These are phyloP conservation scores for Microctonus aethiopoides DNA, from an alignment of 2,888 invertebrate genomes.

Conservation along the genomic window DNA sequence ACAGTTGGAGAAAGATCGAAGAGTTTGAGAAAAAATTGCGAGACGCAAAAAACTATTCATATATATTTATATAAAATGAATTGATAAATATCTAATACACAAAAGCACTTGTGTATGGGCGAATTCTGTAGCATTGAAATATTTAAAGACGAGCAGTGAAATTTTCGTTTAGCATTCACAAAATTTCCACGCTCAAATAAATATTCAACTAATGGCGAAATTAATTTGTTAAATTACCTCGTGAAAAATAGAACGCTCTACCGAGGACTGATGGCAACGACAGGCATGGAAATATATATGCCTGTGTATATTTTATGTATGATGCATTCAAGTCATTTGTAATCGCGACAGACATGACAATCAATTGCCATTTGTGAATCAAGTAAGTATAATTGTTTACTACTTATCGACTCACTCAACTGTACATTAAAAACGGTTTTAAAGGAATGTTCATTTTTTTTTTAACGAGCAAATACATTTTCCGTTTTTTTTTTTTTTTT, in stretches of 20 bases:
- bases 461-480: neutral
- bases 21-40: neutral
- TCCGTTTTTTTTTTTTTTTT: constrained; percentile 3
- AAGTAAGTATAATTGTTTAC: neutral
- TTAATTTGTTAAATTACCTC: neutral
- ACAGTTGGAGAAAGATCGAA: neutral
- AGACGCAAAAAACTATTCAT: no score
- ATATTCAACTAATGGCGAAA: neutral
- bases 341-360: neutral
- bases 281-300: constrained; percentile 1
- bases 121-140: neutral
- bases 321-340: neutral
- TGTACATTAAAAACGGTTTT: neutral
- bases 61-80: no score
- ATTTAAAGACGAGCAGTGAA: neutral
- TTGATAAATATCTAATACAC: neutral
- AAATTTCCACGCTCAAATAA: neutral
- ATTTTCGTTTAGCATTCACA: neutral
- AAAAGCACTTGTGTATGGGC: neutral
- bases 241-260: neutral
- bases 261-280: neutral
- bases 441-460: constrained; percentile 8
- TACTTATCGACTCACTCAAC: constrained; percentile 1
- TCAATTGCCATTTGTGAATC: neutral
- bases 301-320: neutral